Percentiles rank a stretch among this genome's conserved stretches.
These are phyloP conservation scores for Macroramphosus scolopax DNA, from an alignment of 2,797 vertebrate genomes.

Conservation along the genomic window DNA sequence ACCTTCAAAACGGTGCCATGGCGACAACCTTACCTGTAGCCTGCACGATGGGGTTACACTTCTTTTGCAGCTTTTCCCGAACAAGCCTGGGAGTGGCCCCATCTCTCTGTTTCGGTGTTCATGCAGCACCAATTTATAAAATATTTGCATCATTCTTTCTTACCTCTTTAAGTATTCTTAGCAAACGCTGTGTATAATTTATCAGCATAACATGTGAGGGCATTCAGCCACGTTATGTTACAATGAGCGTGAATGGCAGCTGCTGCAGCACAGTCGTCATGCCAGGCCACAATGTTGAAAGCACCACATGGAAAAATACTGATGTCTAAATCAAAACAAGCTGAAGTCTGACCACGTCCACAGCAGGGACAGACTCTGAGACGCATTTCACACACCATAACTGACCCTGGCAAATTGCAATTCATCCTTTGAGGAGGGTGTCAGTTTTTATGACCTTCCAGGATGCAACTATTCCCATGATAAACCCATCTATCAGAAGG, in stretches of 20 bases:
- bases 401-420: constrained; percentile 61
- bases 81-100: too few species aligned
- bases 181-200: constrained; percentile 3
- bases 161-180: background rate
- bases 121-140: too few species aligned
- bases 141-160: too few species aligned
- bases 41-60: too few species aligned
- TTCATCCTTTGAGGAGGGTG: constrained; percentile 54
- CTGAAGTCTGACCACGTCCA: constrained; percentile 5
- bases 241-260: constrained; percentile 12
- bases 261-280: constrained; percentile 15
- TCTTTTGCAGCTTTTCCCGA: too few species aligned
- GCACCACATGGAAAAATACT: constrained; percentile 9
- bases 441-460: constrained; percentile 66
- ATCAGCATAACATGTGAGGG: constrained; percentile 4
- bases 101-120: too few species aligned
- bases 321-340: constrained; percentile 23
- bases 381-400: constrained; percentile 29
- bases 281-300: constrained; percentile 10
- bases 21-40: too few species aligned
- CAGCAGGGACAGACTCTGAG: constrained; percentile 10
- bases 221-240: constrained; percentile 6
- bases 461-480: constrained; percentile 61
- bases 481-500: constrained; percentile 55
- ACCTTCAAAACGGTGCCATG: too few species aligned